Base-by-base conservation (phyloP, 1,140 invertebrate species). In the Branchinecta lynchi region DNA sequence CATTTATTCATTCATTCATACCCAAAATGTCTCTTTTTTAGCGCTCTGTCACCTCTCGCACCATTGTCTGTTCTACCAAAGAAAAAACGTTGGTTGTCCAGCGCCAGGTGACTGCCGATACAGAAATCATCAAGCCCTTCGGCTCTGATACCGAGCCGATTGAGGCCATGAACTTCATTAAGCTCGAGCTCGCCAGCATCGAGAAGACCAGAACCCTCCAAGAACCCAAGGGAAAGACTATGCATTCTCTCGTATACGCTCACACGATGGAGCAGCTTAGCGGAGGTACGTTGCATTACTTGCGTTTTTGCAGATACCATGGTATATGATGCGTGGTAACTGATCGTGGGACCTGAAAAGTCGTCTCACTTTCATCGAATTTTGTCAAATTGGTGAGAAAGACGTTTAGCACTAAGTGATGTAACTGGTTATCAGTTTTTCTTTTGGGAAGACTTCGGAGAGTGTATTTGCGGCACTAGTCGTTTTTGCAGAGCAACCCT, bases 81-180 rank as follows among this genome's bases (percentile, higher is more conserved):
- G 68, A 66, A 7, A 68, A 65, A 43, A 66, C 45, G 43, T 71
- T 71, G 43, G 15, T 71, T 43, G 68, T 71, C 32, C 71, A 71
- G 45, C 67, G 65, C 17, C 65, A 69, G 10, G 69, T 60, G 21
- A 69, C 68, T 32, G 45, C 69, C n/a, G 71, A 71, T 43, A 65
- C 45, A 10, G 12, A 69, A 21, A 45, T 69, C 15, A 21, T 51
- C 8, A 71, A 71, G 44, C 71, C 71, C 8, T 70, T 69, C n/a
- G 68, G 67, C 43, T 71, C 68, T 46, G 71, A 71, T 20, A 71
- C 71, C 12, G 71, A 71, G 66, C 69, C 71, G 6, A 43, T 71
- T 17, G 71, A 69, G 32, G 71, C 67, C 43, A 45, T 46, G 17
- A 60, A 60, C 51, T 60, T 15, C 17, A 60, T 60, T 60, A 60